Evolutionary conservation across 2,888 invertebrate species (phyloP).

Genomic region (Phoronis australis): DNA sequence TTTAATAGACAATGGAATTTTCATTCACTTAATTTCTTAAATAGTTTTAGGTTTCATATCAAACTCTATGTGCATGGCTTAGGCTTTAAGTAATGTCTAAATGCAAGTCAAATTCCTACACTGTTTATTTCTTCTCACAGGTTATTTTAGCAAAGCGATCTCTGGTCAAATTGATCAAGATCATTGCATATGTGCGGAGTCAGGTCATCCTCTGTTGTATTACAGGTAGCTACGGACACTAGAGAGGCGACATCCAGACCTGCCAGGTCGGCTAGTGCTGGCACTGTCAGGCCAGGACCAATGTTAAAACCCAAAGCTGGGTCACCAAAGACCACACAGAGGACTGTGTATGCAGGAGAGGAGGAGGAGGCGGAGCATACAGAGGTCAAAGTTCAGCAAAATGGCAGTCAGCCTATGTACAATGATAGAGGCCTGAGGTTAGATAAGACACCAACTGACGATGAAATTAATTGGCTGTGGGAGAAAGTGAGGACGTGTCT

Average conservation of each 20-base stretch:
- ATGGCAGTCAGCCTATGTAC: neutral
- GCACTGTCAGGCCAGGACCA: slow-evolving; percentile 16
- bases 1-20: no score
- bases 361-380: neutral
- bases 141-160: no score
- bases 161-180: neutral
- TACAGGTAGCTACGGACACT: neutral
- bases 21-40: no score
- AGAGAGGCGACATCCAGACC: slow-evolving; percentile 11
- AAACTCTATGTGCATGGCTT: no score
- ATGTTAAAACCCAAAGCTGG: neutral
- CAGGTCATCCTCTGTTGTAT: no score
- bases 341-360: neutral
- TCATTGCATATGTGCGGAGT: no score
- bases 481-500: slow-evolving; percentile 46
- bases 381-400: neutral
- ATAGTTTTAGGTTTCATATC: no score
- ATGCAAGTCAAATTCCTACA: no score
- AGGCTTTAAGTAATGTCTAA: no score
- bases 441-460: slow-evolving; percentile 50
- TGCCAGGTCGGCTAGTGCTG: slow-evolving; percentile 25
- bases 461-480: slow-evolving; percentile 50
- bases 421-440: slow-evolving; percentile 36
- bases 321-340: neutral
- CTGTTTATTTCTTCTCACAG: no score